Evolutionary conservation across 2,888 invertebrate genomes (phyloP).

Genomic region (Agriopis aurantiaria): DNA sequence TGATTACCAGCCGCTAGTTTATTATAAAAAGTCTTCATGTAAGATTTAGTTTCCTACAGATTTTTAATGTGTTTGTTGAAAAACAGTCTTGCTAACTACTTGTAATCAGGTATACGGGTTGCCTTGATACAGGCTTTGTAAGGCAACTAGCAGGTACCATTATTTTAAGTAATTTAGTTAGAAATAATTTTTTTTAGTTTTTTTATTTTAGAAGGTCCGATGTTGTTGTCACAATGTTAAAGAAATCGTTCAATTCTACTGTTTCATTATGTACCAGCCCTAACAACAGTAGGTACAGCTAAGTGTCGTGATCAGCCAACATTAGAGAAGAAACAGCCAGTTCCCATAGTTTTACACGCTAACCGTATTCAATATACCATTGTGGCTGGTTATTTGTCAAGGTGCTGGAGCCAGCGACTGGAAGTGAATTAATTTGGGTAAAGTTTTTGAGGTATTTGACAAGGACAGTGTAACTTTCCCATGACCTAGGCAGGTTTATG

Average conservation of each 20-base stretch:
- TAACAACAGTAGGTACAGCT: slow-evolving; percentile 6
- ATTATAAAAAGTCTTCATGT: too few species aligned
- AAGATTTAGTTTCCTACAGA: too few species aligned
- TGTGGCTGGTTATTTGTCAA: slow-evolving; percentile 28
- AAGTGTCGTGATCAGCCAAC: slow-evolving; percentile 63
- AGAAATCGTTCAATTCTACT: not conserved
- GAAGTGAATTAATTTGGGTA: slow-evolving; percentile 18
- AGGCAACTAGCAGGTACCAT: too few species aligned
- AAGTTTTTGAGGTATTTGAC: slow-evolving; percentile 11
- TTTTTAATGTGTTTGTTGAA: too few species aligned
- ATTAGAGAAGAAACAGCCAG: slow-evolving; percentile 62
- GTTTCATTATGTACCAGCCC: not conserved
- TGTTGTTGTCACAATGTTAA: too few species aligned
- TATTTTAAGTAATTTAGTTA: too few species aligned
- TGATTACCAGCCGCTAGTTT: too few species aligned
- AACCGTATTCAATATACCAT: slow-evolving; percentile 44
- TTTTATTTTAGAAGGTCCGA: too few species aligned
- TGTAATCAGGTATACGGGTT: too few species aligned
- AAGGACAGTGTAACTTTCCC: slow-evolving; percentile 10
- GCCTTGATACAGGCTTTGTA: too few species aligned
- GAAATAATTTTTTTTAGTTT: too few species aligned
- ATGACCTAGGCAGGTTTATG: not conserved
- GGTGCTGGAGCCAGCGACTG: slow-evolving; percentile 16
- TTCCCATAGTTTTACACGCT: slow-evolving; percentile 69
- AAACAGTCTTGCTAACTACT: too few species aligned